Base-by-base conservation (phyloP, 2,797 vertebrate species). In the Rousettus madagascariensis region DNA sequence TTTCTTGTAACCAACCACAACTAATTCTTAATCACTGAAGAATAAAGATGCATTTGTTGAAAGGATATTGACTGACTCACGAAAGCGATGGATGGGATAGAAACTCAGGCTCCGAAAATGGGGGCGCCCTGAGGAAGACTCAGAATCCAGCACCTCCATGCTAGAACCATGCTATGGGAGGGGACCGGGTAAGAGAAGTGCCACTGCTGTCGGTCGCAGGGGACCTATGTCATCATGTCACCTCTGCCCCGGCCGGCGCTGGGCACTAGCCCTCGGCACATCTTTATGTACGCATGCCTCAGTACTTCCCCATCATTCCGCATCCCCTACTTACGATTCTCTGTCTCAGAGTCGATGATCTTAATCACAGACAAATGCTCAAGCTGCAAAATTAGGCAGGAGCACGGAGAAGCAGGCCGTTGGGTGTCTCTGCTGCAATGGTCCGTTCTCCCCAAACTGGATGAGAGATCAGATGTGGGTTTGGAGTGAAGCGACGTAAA, bases 251-350 rank as follows among this genome's bases (percentile, higher is more conserved):
- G 12, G 5, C 30, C 10, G 22, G 22, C 10, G 6, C 8, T 19
- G 78, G 28, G 2, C 15, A 3, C 1, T 43, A 5, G n/a, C 16
- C 8, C 53, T 20, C 15, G 30, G 0, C 4, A 7, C n/a, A 12
- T 68, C 22, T 43, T 68, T 15, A 43, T 51, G 13, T 26, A 13
- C 38, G 9, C 36, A 55, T 38, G 3, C 4, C 38, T 22, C 6
- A 38, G 19, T 24, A 26, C 46, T 78, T 49, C 4, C 12, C n/a
- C 26, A 1, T 28, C n/a, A 6, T 69, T 55, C 9, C 43, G 3
- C 15, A n/a, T 43, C n/a, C 38, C 24, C 78, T 5, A 4, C 41
- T 15, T 55, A n/a, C 0, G 22, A 61, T 61, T 24, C 9, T 55
- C 41, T 49, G 15, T 22, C 33, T 95, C 46, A 24, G 10, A 41